Evolutionary conservation across 2,113 vertebrate species (phyloP), one percentile per base, ranked within the genome.

Genomic region (Halichoeres trimaculatus): DNA sequence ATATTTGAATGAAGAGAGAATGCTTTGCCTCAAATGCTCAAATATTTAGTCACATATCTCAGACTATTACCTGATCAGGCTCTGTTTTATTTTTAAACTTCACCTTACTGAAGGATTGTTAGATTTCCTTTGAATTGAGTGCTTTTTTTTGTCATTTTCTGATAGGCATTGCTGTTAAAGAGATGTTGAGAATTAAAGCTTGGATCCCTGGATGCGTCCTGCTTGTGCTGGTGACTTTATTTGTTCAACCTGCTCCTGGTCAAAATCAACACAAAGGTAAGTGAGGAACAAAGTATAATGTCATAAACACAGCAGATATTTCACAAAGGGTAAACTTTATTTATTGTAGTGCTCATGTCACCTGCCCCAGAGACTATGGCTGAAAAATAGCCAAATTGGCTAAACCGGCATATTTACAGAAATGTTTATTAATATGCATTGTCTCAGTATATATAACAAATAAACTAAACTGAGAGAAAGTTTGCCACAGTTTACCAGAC

Each of bases 241-340:
- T 47, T 0, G 64, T 13, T 14, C 5, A 38, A 34, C 50, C 59
- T 24, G 51, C 38, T 71, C 0, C 47, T 38, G 51, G 71, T 23
- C 52, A 76, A 41, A 20, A 0, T 54, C 38, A 57, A 19, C 8
- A 23, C 59, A 24, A 1, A 80, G 64, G 76, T 81, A 62, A 0
- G 8, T 26, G 0, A 70, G 12, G 2, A 4, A 10, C 14, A n/a
- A 26, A 54, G 17, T 1, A 6, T 48, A 24, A 20, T 9, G 22
- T 36, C 20, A 40, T 4, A 34, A 10, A 2, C 12, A 35, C 13
- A 43, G 14, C n/a, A n/a, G n/a, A n/a, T n/a, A n/a, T n/a, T n/a
- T n/a, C n/a, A n/a, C n/a, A n/a, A n/a, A n/a, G n/a, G n/a, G n/a
- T n/a, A n/a, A n/a, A n/a, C n/a, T n/a, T n/a, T n/a, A n/a, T n/a